Percentiles rank a stretch among this genome's conserved stretches.
These are phyloP conservation scores for Loris lydekkerianus DNA, from an alignment of 2,797 vertebrate genomes.

Conservation along the genomic window DNA sequence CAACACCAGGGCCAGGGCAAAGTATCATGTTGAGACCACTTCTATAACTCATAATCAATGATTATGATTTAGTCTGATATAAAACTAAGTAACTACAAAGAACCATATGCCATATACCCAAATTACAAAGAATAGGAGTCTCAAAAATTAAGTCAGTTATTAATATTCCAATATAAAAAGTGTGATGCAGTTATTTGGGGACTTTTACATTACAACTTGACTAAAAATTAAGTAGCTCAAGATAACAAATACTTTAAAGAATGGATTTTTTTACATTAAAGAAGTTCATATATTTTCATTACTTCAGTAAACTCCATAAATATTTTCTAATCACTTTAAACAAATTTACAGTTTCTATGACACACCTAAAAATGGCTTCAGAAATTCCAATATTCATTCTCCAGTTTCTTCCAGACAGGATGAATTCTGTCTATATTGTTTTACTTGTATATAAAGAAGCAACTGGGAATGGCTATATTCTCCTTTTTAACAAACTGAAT, in stretches of 20 bases:
- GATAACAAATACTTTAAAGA: neutral
- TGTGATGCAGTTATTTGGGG: neutral
- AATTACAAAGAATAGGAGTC: neutral
- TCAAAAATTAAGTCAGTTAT: slow-evolving; percentile 42
- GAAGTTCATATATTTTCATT: neutral
- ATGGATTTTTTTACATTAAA: neutral
- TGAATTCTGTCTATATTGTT: neutral
- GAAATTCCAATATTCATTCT: neutral
- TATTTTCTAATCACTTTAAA: neutral
- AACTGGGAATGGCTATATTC: neutral
- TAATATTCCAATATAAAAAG: neutral
- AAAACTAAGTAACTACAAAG: neutral
- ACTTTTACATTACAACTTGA: neutral
- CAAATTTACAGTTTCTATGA: neutral
- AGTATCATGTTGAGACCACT: neutral
- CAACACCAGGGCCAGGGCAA: neutral
- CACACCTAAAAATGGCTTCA: neutral
- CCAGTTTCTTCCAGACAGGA: neutral
- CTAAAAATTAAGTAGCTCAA: neutral
- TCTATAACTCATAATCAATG: neutral
- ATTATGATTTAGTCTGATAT: neutral
- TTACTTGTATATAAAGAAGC: neutral
- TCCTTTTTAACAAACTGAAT: neutral
- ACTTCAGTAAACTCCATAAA: neutral
- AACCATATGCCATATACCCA: neutral